Conservation (phyloP, 1,140 invertebrate species). For the Heliconius himera region DNA sequence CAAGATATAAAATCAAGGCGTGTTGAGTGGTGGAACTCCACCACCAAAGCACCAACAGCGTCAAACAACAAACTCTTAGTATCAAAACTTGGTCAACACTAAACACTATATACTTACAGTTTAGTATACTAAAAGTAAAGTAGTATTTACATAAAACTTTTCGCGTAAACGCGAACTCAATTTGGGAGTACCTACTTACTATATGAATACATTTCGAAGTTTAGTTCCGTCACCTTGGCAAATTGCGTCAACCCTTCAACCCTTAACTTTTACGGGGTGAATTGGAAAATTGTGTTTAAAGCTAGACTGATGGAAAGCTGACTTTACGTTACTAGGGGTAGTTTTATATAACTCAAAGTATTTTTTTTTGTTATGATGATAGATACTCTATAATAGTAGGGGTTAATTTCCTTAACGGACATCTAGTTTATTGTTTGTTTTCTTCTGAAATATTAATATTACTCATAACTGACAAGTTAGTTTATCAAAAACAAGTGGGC, state of each 20-base stretch:
- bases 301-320: neutral
- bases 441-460: too few species aligned
- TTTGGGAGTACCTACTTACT: neutral
- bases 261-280: neutral
- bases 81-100: neutral
- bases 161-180: neutral
- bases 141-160: constrained; percentile 3
- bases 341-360: neutral
- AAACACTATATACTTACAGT: neutral
- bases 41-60: too few species aligned
- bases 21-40: too few species aligned
- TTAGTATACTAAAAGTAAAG: neutral
- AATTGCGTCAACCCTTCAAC: neutral
- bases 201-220: neutral
- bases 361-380: neutral
- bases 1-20: too few species aligned
- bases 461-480: too few species aligned
- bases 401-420: too few species aligned
- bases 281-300: constrained; percentile 9
- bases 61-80: neutral
- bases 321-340: neutral
- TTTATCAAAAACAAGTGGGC: too few species aligned
- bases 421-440: too few species aligned
- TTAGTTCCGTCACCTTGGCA: neutral
- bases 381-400: too few species aligned